Evolutionary conservation across 1,140 invertebrate species (phyloP).

Genomic region (Hetaerina americana): DNA sequence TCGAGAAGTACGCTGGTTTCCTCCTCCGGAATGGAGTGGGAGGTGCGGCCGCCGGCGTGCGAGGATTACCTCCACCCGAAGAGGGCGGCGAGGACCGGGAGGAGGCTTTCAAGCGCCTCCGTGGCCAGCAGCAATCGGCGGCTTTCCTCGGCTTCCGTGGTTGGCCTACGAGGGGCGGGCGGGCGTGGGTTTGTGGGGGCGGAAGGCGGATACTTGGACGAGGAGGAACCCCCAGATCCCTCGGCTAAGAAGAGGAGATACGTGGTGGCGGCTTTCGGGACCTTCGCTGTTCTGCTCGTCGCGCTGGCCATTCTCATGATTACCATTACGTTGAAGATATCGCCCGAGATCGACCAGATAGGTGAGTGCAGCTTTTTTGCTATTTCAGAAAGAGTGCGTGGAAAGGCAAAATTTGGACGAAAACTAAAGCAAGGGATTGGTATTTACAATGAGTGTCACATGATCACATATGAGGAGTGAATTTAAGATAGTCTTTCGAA

Average conservation of each 20-base stretch:
- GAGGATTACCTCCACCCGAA: background rate
- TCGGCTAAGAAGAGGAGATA: constrained; percentile 5
- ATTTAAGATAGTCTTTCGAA: too few relatives aligned
- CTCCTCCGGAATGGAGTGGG: background rate
- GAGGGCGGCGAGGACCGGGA: background rate
- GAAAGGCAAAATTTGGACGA: too few relatives aligned
- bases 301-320: constrained; percentile 23
- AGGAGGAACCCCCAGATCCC: background rate
- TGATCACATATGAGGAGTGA: too few relatives aligned
- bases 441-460: too few relatives aligned
- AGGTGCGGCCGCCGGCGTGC: background rate
- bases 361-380: constrained; percentile 18
- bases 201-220: background rate
- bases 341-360: constrained; percentile 25
- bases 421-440: too few relatives aligned
- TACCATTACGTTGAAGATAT: constrained; percentile 23
- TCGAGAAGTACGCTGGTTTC: background rate
- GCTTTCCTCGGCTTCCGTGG: background rate
- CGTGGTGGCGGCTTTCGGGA: background rate
- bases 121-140: background rate
- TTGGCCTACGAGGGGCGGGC: background rate
- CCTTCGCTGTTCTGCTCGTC: constrained; percentile 19
- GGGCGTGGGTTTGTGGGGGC: background rate
- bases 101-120: background rate
- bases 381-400: background rate